A percentile compares a stretch with the other conserved stretches of the same genome.
Conservation (phyloP, 2,888 invertebrate species). For the Tryphoninae sp. region DNA sequence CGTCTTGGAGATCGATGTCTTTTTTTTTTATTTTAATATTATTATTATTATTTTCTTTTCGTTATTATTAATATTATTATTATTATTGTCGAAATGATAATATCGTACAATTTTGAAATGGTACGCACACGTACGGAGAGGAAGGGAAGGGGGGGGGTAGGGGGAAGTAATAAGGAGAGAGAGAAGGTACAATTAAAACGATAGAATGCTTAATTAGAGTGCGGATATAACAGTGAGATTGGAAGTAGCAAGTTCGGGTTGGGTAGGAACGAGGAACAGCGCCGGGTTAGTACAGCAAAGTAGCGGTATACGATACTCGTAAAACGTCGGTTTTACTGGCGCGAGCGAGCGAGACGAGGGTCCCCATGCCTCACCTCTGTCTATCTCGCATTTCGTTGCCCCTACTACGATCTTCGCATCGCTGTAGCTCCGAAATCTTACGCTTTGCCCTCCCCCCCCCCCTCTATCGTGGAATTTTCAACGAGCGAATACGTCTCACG, state of each 20-base stretch:
- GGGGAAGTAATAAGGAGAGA: conserved; percentile 59
- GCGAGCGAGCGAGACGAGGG: conserved; percentile 31
- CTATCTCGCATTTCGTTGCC: conserved; percentile 54
- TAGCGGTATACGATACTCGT: conserved; percentile 74
- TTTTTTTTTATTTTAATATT: neutral
- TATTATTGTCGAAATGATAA: too few relatives aligned
- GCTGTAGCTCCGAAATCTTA: conserved; percentile 36
- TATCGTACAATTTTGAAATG: too few relatives aligned
- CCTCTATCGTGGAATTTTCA: conserved; percentile 21
- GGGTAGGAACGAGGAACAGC: conserved; percentile 52
- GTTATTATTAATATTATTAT: too few relatives aligned
- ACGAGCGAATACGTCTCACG: conserved; percentile 44
- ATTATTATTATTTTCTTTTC: neutral
- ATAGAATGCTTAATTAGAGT: conserved; percentile 77
- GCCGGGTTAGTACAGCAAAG: conserved; percentile 63
- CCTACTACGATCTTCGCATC: conserved; percentile 3
- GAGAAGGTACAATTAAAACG: conserved; percentile 73
- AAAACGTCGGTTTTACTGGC: conserved; percentile 73
- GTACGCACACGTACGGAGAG: neutral
- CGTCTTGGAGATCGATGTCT: neutral
- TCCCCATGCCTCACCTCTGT: conserved; percentile 31
- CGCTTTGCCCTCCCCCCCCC: neutral
- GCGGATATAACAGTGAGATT: conserved; percentile 42
- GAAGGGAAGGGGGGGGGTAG: conserved; percentile 7
- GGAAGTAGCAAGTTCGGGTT: conserved; percentile 48